Base-by-base conservation (phyloP, 2,797 vertebrate genomes). In the Dermochelys coriacea region DNA sequence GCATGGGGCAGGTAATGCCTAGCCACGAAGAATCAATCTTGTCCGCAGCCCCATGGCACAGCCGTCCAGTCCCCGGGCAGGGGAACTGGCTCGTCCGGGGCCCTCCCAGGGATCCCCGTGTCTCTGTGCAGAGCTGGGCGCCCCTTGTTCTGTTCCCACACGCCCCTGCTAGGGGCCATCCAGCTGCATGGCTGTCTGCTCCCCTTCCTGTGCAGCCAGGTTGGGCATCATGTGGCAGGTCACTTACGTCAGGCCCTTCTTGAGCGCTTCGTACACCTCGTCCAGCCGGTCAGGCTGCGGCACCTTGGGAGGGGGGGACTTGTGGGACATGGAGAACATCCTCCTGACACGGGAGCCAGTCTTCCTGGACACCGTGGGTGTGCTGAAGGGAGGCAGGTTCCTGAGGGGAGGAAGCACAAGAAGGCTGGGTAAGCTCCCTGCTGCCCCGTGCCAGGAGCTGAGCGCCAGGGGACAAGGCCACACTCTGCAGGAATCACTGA, bases 201-300 rank as follows among this genome's bases (percentile, higher is more conserved):
- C n/a, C 64, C 19, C 18, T 19, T 19, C 8, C 61, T 10, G n/a
- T 14, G 47, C 47, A 0, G 3, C 10, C 55, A 27, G 50, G 16
- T 31, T 41, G 12, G 29, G 52, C 18, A 10, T 15, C 25, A 11
- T 0, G 0, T 52, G 55, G 16, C 61, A 47, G 97, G 96, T n/a
- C 25, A 98, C 99, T 99, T 97, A 99, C 99, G 98, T 99, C 95
- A 99, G 96, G 95, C 99, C 99, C 94, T 98, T 99, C 98, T 99
- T 99, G 86, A 99, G 98, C 1, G 99, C 99, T 96, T 99, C 98
- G 0, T 99, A 99, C 86, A 99, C 99, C 95, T 99, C 98, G 6
- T 99, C 99, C 91, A 99, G 98, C 88, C 99, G 98, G 95, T 99
- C 99, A 31, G 99, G 99, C 96, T 99, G 99, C 84, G 99, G 99